These are phyloP conservation scores for Bolinopsis microptera DNA, from an alignment of 37 sponge, comb jelly and placozoan species.

Conservation along the genomic window DNA sequence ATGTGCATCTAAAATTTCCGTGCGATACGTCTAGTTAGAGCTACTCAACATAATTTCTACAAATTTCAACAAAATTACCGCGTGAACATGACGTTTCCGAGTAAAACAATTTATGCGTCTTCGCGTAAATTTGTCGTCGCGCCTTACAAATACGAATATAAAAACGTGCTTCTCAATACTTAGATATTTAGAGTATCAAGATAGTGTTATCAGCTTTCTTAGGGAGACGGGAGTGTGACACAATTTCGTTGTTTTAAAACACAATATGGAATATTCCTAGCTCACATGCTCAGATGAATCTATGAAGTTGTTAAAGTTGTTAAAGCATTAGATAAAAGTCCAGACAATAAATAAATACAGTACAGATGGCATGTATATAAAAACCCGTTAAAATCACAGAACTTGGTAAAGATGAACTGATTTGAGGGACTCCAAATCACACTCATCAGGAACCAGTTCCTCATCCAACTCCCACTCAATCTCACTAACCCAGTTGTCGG, in stretches of 20 bases:
- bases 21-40: background rate
- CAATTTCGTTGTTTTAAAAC: too few species aligned
- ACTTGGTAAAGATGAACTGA: constrained; percentile 23
- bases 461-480: constrained; percentile 38
- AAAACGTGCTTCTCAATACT: constrained; percentile 15
- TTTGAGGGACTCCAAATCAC: constrained; percentile 51
- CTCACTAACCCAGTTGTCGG: background rate
- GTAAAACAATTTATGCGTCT: background rate
- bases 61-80: background rate
- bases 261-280: too few species aligned
- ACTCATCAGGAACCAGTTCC: constrained; percentile 28
- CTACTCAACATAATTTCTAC: background rate
- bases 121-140: background rate
- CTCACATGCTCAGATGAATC: too few species aligned
- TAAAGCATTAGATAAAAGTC: background rate
- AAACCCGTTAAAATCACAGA: background rate
- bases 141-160: background rate
- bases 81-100: background rate
- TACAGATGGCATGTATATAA: background rate
- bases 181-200: too few species aligned
- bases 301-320: too few species aligned
- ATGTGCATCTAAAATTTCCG: too few species aligned
- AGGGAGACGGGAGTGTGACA: too few species aligned
- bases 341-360: background rate
- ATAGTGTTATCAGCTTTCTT: too few species aligned